Evolutionary conservation across 2,113 vertebrate genomes (phyloP).

Genomic region (Gracilinanus agilis): DNA sequence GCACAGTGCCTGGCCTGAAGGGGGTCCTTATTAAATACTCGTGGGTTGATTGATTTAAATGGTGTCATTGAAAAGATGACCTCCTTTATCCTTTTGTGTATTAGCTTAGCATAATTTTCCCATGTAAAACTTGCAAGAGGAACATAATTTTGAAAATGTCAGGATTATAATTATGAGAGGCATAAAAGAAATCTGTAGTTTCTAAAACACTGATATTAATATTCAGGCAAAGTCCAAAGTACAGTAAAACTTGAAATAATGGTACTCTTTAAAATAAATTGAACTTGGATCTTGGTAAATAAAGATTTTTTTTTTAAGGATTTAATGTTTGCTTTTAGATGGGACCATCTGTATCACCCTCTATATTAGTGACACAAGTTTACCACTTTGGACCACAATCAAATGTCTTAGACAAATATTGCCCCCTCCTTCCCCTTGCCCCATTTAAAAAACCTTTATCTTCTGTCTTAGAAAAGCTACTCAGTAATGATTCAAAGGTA

Average conservation of each 20-base stretch:
- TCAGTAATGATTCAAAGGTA: no score
- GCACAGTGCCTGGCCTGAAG: background rate
- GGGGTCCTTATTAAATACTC: background rate
- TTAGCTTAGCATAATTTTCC: constrained; percentile 66
- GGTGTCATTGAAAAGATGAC: constrained; percentile 21
- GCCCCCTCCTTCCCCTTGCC: background rate
- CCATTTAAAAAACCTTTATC: background rate
- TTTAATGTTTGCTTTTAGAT: constrained; percentile 58
- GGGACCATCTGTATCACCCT: constrained; percentile 16
- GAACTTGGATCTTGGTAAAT: constrained; percentile 66
- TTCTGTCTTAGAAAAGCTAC: no score
- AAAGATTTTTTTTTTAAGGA: constrained; percentile 60
- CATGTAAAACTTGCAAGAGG: constrained; percentile 48
- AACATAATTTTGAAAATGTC: constrained; percentile 61
- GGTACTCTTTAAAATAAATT: constrained; percentile 76
- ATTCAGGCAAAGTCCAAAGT: constrained; percentile 73
- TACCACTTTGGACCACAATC: constrained; percentile 33
- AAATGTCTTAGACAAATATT: background rate
- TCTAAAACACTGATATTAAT: constrained; percentile 78
- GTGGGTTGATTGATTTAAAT: constrained; percentile 44
- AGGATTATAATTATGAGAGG: constrained; percentile 58
- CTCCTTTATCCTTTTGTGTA: constrained; percentile 45
- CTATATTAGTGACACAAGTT: constrained; percentile 28
- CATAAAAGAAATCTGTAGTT: constrained; percentile 75
- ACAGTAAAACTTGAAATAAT: constrained; percentile 73